These are phyloP conservation scores for Nasonia oneida DNA, from an alignment of 2,888 invertebrate species.

Conservation along the genomic window DNA sequence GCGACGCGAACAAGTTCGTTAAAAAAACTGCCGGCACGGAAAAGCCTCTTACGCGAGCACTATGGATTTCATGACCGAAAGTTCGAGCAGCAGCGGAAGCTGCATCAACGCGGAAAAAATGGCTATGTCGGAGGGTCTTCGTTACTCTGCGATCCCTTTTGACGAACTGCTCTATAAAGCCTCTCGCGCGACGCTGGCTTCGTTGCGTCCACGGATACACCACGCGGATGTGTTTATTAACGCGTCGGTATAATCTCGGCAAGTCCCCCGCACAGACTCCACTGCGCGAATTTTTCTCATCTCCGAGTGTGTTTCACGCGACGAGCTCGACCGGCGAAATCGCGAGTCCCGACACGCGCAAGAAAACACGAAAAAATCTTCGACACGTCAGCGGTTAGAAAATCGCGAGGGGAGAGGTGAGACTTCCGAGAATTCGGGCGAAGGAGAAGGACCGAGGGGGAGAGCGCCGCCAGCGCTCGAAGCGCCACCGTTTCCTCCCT, in stretches of 20 bases:
- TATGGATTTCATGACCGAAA: slow-evolving; percentile 27
- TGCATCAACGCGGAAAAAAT: slow-evolving; percentile 38
- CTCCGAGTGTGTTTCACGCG: no score
- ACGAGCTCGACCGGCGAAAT: no score
- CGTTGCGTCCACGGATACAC: background rate
- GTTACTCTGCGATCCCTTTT: slow-evolving; percentile 44
- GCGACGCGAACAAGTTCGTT: slow-evolving; percentile 3
- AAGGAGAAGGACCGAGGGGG: background rate
- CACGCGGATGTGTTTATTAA: background rate
- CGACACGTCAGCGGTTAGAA: no score
- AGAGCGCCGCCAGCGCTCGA: background rate
- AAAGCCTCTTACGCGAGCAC: slow-evolving; percentile 57
- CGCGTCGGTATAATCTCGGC: slow-evolving; percentile 23
- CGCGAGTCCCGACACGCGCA: no score
- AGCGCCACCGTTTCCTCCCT: background rate
- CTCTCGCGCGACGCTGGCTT: slow-evolving; percentile 9
- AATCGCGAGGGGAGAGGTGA: background rate
- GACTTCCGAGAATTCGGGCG: background rate
- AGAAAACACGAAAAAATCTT: no score
- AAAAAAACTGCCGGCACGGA: slow-evolving; percentile 20
- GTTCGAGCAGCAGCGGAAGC: slow-evolving; percentile 4
- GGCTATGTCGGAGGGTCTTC: slow-evolving; percentile 61
- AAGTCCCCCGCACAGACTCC: no score
- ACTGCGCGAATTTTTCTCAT: no score
- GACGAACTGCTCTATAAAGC: slow-evolving; percentile 52